phyloP scores from a whole-genome alignment of 2,797 vertebrate species.

The Brachyrhaphis roseni region DNA sequence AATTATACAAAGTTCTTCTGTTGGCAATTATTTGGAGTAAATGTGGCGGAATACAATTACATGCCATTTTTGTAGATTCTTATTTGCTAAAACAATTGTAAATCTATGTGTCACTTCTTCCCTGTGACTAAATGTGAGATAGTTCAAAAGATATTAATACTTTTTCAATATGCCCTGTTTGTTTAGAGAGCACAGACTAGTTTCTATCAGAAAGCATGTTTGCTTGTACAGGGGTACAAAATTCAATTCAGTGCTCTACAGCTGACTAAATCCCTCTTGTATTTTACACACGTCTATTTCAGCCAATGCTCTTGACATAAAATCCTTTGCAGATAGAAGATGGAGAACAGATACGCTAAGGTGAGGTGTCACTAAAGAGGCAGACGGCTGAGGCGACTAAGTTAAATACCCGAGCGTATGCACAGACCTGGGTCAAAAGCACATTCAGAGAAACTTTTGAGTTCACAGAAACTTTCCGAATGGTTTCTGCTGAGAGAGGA shows the following conservation, averaged over 20 bases:
- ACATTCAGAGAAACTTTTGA: slow-evolving; percentile 49
- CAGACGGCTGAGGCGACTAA: slow-evolving; percentile 41
- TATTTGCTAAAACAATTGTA: neutral
- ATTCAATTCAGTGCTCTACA: slow-evolving; percentile 40
- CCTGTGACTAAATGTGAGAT: neutral
- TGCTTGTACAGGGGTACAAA: slow-evolving; percentile 50
- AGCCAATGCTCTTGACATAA: slow-evolving; percentile 31
- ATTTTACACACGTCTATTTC: slow-evolving; percentile 65
- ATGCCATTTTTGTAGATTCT: neutral
- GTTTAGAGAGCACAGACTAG: neutral
- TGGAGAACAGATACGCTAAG: slow-evolving; percentile 42
- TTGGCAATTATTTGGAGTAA: neutral
- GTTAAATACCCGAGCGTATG: slow-evolving; percentile 28
- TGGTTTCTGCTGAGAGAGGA: slow-evolving; percentile 15
- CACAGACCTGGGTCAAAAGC: slow-evolving; percentile 45
- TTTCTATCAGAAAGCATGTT: slow-evolving; percentile 23
- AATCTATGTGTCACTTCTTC: neutral
- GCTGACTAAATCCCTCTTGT: slow-evolving; percentile 51
- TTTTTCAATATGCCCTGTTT: neutral
- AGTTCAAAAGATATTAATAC: neutral
- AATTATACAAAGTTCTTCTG: neutral
- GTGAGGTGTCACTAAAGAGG: slow-evolving; percentile 23
- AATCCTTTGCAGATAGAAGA: slow-evolving; percentile 39
- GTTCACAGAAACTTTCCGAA: slow-evolving; percentile 40
- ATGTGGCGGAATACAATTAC: neutral